Percentiles rank a stretch among this genome's conserved stretches.
These are phyloP conservation scores for Amblyjoppa fuscipennis DNA, from an alignment of 2,888 invertebrate genomes.

Conservation along the genomic window DNA sequence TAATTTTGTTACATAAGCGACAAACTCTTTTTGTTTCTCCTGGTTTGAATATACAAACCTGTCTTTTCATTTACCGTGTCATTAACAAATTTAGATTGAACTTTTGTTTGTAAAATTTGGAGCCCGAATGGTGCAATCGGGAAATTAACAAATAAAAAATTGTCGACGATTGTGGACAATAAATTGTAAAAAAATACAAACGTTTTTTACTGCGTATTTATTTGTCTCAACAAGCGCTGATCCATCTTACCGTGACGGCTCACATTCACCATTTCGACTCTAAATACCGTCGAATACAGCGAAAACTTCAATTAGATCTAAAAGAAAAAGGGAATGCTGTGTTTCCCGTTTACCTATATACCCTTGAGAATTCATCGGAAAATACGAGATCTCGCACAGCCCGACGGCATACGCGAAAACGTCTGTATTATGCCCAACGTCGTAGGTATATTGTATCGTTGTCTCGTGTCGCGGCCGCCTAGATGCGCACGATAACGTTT, in stretches of 20 bases:
- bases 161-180: too few species aligned
- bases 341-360: constrained; percentile 1
- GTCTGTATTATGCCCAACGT: constrained; percentile 7
- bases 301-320: neutral
- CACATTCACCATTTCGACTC: neutral
- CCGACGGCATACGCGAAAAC: neutral
- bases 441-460: constrained; percentile 28
- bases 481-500: constrained; percentile 68
- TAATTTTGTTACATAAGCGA: too few species aligned
- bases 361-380: constrained; percentile 19
- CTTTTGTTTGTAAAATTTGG: too few species aligned
- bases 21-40: too few species aligned
- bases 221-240: too few species aligned
- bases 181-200: too few species aligned
- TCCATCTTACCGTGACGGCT: neutral
- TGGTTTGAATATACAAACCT: too few species aligned
- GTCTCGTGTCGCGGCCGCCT: constrained; percentile 57
- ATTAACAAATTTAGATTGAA: too few species aligned
- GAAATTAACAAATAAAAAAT: too few species aligned
- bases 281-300: neutral
- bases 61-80: too few species aligned
- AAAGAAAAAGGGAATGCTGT: neutral
- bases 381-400: constrained; percentile 1
- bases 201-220: too few species aligned
- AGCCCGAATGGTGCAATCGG: too few species aligned